Evolutionary conservation across 2,797 vertebrate genomes (phyloP), one percentile per base, ranked within the genome.

Genomic region (Microchirus variegatus): DNA sequence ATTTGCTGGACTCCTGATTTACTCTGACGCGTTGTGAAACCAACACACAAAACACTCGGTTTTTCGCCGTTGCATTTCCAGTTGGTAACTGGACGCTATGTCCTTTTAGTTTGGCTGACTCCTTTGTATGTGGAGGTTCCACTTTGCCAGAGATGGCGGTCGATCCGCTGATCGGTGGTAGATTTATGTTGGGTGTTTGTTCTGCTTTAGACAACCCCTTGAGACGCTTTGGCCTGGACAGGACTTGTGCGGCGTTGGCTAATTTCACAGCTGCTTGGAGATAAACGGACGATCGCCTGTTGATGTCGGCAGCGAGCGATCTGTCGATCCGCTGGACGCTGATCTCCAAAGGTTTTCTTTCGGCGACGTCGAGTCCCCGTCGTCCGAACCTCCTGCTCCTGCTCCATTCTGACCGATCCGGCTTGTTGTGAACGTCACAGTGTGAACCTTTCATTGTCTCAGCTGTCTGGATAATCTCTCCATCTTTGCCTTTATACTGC

Each of bases 121-220:
- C 14, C 41, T 50, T 59, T 26, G 53, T 22, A 58, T 40, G 8
- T 26, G 62, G 35, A 9, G 48, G 54, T 13, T 36, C 43, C 1
- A 54, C 53, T 56, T 75, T 71, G 6, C 70, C 12, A 19, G 64
- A 22, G 59, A 37, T 50, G 18, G 72, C 26, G 67, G 56, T 85
- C 10, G 75, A 78, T 40, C 59, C 67, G 37, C 45, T 73, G 67
- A 93, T 92, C 0, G 90, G 90, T 10, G 90, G 91, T 11, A 93
- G 73, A 10, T 61, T 59, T 26, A 70, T n/a, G 59, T 59, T 64
- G 5, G 56, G 55, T 1, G n/a, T 38, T 16, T 37, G 59, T 51
- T 72, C 66, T 3, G 41, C 40, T 63, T 78, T 78, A 17, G 62
- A 52, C 9, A 54, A 54, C 47, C 83, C 49, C 26, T n/a, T 48